Conservation (phyloP, 2,888 invertebrate genomes). For the Steinernema hermaphroditum region DNA sequence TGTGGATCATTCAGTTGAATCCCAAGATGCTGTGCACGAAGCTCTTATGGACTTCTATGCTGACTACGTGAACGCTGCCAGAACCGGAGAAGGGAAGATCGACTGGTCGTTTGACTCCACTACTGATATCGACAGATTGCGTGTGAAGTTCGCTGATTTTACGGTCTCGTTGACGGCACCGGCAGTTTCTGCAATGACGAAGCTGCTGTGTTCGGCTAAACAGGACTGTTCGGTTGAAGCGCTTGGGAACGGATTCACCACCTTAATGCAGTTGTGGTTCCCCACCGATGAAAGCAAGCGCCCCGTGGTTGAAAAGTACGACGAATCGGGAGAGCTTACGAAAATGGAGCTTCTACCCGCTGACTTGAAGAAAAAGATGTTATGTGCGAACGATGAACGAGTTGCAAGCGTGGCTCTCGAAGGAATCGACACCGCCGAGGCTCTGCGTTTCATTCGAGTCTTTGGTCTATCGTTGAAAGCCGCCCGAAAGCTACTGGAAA, state of each 20-base stretch:
- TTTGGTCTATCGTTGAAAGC: not conserved
- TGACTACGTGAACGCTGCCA: not conserved
- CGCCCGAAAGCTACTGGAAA: not conserved
- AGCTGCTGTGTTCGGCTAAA: not conserved
- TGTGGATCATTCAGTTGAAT: not conserved
- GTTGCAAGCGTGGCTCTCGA: not conserved
- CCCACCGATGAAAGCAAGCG: not conserved
- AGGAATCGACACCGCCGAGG: not conserved
- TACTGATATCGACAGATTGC: not conserved
- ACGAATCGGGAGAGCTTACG: not conserved
- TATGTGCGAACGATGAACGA: not conserved
- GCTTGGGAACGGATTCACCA: not conserved
- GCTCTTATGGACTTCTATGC: not conserved
- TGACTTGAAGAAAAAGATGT: slow-evolving; percentile 17
- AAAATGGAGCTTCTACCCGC: not conserved
- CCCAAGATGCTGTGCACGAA: not conserved
- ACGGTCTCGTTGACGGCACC: not conserved
- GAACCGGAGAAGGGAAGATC: not conserved
- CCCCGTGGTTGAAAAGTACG: not conserved
- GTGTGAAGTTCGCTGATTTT: not conserved
- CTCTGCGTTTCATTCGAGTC: not conserved
- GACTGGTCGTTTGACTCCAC: not conserved
- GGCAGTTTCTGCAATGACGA: not conserved
- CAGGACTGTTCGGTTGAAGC: not conserved
- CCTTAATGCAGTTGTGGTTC: not conserved